Base-by-base conservation (phyloP, 2,888 invertebrate genomes). In the Eulithis testata region DNA sequence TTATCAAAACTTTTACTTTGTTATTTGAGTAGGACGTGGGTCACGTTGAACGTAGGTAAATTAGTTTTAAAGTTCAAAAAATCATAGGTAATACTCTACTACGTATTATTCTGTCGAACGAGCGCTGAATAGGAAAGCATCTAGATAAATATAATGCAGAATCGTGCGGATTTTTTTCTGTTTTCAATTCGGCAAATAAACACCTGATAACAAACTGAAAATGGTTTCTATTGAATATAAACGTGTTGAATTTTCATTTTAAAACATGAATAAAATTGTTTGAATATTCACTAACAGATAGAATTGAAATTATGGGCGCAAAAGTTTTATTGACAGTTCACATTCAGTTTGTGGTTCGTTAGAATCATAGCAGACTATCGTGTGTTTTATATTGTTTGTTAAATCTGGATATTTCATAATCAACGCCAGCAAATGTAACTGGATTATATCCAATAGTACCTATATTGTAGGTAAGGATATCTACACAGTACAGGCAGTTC, bases 311-410 rank as follows among this genome's bases (percentile, higher is more conserved):
- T 37, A 67, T 65, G 63, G 49, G 49, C 54, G 60, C 65, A 64
- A 71, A 69, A 68, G 68, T 68, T 70, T 64, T 72, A 73, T 77
- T 75, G 79, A 76, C 71, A 80, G 82, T 81, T 77, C 75, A 75
- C 40, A 80, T 79, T 71, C 76, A 72, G 58, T 58, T 54, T 14
- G 9, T 40, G 79, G 78, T 83, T 84, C 82, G 84, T 84, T 86
- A 84, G 80, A 83, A 81, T 76, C 77, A 75, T 70, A 68, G 66
- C 69, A 40, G 8, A 8, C 40, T 8, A 40, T 40, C 8, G 40
- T 71, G 66, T 69, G 60, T 77, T 70, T 76, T 78, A 78, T 76
- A 75, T 80, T 81, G 83, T 82, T 82, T 80, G 81, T 76, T 75
- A 78, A 81, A 79, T 84, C 83, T 79, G 77, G 78, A 74, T 76